phyloP scores from a whole-genome alignment of 1,140 invertebrate genomes.

The Campoletis sonorensis region DNA sequence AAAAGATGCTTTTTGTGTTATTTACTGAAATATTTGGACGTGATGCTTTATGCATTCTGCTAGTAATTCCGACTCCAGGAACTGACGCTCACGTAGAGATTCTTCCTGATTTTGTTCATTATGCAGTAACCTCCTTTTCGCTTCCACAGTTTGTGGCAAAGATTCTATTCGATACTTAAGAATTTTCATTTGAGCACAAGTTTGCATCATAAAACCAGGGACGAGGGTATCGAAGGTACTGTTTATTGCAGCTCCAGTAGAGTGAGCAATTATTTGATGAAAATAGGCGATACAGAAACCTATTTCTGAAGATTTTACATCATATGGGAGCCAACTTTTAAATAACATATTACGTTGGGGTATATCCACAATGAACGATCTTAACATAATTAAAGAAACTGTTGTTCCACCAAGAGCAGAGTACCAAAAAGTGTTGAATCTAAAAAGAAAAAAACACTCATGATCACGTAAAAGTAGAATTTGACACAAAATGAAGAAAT shows the following conservation, averaged over 20 bases:
- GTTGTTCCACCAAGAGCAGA: not conserved
- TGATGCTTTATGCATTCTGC: constrained; percentile 41
- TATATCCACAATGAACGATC: constrained; percentile 34
- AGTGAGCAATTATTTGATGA: constrained; percentile 38
- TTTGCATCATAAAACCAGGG: constrained; percentile 40
- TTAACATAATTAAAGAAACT: not conserved
- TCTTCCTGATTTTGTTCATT: not conserved
- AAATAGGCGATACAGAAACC: constrained; percentile 42
- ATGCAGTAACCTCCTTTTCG: not conserved
- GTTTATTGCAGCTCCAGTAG: constrained; percentile 34
- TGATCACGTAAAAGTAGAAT: too few relatives aligned
- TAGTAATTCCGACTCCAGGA: constrained; percentile 8
- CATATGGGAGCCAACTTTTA: constrained; percentile 39
- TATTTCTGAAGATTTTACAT: not conserved
- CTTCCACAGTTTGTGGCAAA: constrained; percentile 1
- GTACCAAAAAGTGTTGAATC: constrained; percentile 6
- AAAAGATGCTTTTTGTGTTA: not conserved
- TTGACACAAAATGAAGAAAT: too few relatives aligned
- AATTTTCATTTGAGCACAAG: constrained; percentile 41
- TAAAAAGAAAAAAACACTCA: not conserved
- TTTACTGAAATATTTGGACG: constrained; percentile 41
- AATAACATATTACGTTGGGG: constrained; percentile 14
- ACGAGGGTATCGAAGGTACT: constrained; percentile 35
- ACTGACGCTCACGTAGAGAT: not conserved
- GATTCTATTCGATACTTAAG: constrained; percentile 31